phyloP scores from a whole-genome alignment of 1,140 invertebrate species.

The Danaus melanippus region DNA sequence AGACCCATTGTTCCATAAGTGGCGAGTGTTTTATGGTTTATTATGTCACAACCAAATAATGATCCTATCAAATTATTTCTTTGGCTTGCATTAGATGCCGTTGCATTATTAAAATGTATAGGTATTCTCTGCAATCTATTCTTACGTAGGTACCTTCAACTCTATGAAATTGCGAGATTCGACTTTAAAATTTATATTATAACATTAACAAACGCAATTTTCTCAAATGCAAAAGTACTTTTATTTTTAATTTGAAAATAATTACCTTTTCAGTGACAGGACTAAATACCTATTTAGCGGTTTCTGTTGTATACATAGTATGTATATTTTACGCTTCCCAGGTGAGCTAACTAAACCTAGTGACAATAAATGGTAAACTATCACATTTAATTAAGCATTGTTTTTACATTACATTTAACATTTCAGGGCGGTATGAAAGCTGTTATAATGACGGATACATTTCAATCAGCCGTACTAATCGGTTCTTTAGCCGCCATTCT shows the following conservation, averaged over 20 bases:
- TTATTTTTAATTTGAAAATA: neutral
- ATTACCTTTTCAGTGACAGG: constrained; percentile 60
- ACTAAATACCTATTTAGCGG: constrained; percentile 77
- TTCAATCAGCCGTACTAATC: constrained; percentile 76
- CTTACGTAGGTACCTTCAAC: too few species aligned
- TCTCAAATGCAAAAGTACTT: too few species aligned
- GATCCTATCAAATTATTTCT: constrained; percentile 3
- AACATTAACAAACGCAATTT: too few species aligned
- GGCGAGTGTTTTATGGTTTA: constrained; percentile 7
- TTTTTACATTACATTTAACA: constrained; percentile 2
- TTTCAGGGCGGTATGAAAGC: constrained; percentile 93
- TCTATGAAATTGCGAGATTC: too few species aligned
- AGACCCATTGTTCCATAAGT: constrained; percentile 22
- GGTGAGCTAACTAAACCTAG: constrained; percentile 27
- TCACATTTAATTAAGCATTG: constrained; percentile 3
- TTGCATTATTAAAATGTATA: too few species aligned
- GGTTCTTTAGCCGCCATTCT: constrained; percentile 83
- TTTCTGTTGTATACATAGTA: constrained; percentile 88
- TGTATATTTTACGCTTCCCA: constrained; percentile 94
- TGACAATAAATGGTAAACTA: neutral
- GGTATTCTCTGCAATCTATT: too few species aligned
- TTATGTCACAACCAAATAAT: constrained; percentile 1
- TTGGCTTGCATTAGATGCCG: too few species aligned
- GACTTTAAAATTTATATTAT: too few species aligned
- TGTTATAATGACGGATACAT: constrained; percentile 94